Conservation (phyloP, 92 coral and sea anemone genomes). For the Plumapathes pennacea region DNA sequence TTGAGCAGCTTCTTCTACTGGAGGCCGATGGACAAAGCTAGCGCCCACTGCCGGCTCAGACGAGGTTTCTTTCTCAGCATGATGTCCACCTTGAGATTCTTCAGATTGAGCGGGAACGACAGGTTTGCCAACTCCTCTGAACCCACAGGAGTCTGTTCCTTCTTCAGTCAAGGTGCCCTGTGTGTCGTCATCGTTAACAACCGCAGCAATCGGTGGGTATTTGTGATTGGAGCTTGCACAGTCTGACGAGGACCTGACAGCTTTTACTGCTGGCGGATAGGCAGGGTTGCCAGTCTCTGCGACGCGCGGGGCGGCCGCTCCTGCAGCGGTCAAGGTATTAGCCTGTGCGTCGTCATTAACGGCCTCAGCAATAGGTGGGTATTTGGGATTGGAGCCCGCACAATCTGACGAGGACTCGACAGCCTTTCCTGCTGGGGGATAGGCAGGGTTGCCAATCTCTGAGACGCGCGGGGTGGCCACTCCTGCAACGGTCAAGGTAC, state of each 20-base stretch:
- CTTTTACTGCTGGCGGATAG: background rate
- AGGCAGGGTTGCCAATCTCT: background rate
- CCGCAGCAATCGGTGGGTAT: background rate
- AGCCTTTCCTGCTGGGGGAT: constrained; percentile 1
- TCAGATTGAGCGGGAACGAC: too few relatives aligned
- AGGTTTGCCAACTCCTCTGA: too few relatives aligned
- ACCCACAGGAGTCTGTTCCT: background rate
- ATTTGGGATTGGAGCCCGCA: background rate
- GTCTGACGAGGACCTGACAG: too few relatives aligned
- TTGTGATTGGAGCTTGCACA: too few relatives aligned
- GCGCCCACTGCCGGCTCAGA: background rate
- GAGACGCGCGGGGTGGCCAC: background rate
- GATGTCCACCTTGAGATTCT: too few relatives aligned
- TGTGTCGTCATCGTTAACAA: background rate
- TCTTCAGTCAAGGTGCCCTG: background rate
- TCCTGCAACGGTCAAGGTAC: too few relatives aligned
- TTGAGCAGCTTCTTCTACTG: background rate
- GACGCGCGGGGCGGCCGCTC: background rate
- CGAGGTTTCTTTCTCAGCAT: too few relatives aligned
- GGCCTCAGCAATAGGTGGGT: background rate
- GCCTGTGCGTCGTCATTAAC: background rate
- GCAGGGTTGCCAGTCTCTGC: background rate
- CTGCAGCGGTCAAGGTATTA: background rate
- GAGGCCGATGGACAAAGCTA: background rate
- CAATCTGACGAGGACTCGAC: background rate